phyloP scores from a whole-genome alignment of 2,113 vertebrate genomes.

The Chloebia gouldiae region DNA sequence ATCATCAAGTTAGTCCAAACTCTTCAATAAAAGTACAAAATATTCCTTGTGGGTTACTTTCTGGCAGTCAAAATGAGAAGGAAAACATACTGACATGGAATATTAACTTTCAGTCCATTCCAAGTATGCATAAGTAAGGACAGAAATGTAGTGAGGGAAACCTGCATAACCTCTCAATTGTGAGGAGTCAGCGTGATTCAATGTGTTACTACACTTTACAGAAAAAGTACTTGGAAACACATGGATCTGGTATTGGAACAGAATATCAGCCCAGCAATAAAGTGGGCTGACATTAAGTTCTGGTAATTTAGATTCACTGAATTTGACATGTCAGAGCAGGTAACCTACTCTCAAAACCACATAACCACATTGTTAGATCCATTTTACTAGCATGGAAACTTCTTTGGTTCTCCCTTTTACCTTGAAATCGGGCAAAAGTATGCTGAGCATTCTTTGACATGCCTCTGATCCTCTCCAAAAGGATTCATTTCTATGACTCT shows the following conservation, averaged over 20 bases:
- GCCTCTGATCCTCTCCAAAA: neutral
- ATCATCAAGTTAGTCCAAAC: neutral
- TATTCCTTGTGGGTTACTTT: neutral
- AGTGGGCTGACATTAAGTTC: neutral
- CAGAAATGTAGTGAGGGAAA: neutral
- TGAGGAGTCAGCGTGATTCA: neutral
- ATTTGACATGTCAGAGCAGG: neutral
- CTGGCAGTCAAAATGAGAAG: neutral
- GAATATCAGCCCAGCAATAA: neutral
- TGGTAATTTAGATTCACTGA: neutral
- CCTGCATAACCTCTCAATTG: accelerated
- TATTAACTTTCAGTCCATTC: neutral
- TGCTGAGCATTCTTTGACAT: neutral
- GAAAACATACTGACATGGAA: neutral
- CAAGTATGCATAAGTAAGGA: neutral
- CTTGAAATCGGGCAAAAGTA: neutral
- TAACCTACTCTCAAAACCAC: neutral
- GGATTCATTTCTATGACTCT: neutral
- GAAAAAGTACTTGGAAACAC: neutral
- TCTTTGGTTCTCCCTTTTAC: neutral
- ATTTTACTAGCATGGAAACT: neutral
- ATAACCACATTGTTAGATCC: neutral
- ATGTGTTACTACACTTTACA: neutral
- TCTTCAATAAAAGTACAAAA: neutral
- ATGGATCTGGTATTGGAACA: neutral